Evolutionary conservation across 2,888 invertebrate species (phyloP).

Genomic region (Cheilosia variabilis): DNA sequence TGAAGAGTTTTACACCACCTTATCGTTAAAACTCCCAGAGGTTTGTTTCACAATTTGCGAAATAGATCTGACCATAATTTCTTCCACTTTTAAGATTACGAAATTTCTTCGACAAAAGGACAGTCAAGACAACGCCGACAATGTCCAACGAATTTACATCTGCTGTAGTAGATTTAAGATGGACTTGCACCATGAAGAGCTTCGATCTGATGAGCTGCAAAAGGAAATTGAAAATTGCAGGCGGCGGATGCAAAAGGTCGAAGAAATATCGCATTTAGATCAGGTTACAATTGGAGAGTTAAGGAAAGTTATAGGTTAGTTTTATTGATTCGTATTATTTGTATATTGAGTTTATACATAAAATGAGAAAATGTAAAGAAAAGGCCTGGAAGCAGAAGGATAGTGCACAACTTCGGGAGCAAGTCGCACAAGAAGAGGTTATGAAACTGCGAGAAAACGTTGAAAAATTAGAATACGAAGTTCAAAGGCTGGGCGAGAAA

Average conservation of each 20-base stretch:
- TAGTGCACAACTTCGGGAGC: constrained; percentile 82
- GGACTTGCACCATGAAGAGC: constrained; percentile 79
- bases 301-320: constrained; percentile 81
- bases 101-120: constrained; percentile 82
- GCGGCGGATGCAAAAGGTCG: constrained; percentile 78
- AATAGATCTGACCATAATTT: not conserved
- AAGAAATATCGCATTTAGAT: constrained; percentile 80
- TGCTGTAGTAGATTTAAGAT: constrained; percentile 80
- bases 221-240: constrained; percentile 78
- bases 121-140: constrained; percentile 81
- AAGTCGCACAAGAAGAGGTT: constrained; percentile 82
- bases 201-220: constrained; percentile 78
- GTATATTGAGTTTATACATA: not conserved
- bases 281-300: constrained; percentile 81
- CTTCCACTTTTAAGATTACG: constrained; percentile 77
- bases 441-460: constrained; percentile 80
- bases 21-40: constrained; percentile 80
- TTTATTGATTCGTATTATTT: too few species aligned
- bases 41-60: constrained; percentile 67
- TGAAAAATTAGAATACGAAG: constrained; percentile 79
- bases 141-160: constrained; percentile 81
- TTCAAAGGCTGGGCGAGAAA: constrained; percentile 80
- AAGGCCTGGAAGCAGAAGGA: constrained; percentile 83
- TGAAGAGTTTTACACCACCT: constrained; percentile 81
- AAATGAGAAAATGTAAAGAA: constrained; percentile 77